Evolutionary conservation across 2,888 invertebrate genomes (phyloP).

Genomic region (Slavum lentiscoides): DNA sequence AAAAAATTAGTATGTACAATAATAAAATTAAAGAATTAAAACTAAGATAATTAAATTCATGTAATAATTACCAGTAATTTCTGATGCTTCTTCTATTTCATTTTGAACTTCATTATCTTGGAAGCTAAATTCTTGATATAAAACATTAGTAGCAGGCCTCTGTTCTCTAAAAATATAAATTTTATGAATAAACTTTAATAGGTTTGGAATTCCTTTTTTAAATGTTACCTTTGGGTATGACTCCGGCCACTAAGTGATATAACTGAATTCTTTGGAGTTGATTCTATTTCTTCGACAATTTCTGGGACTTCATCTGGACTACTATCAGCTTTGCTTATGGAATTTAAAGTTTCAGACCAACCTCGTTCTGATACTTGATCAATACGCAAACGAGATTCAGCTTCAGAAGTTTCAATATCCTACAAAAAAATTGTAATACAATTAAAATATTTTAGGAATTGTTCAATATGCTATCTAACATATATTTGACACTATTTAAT

Average conservation of each 20-base stretch:
- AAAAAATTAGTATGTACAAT: no score
- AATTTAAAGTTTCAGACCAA: conserved; percentile 58
- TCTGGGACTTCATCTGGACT: conserved; percentile 57
- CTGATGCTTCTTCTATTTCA: conserved; percentile 82
- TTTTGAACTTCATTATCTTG: conserved; percentile 84
- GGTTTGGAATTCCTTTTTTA: neutral
- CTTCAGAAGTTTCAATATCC: conserved; percentile 56
- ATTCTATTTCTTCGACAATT: conserved; percentile 43
- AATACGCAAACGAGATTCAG: conserved; percentile 54
- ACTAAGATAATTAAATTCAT: conserved; percentile 4
- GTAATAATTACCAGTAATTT: conserved; percentile 81
- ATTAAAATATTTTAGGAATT: neutral
- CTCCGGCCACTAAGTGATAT: conserved; percentile 58
- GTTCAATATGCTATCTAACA: neutral
- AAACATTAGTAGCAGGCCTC: conserved; percentile 78
- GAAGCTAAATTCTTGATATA: conserved; percentile 92
- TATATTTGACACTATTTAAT: neutral
- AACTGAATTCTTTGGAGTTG: conserved; percentile 54
- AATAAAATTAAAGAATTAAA: neutral
- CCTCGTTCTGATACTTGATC: conserved; percentile 56
- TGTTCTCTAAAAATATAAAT: conserved; percentile 69
- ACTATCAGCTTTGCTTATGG: conserved; percentile 58
- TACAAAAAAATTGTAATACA: conserved; percentile 10
- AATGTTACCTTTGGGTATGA: conserved; percentile 58
- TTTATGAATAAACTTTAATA: conserved; percentile 16